Base-by-base conservation (phyloP, 2,888 invertebrate genomes). In the Drosophila imparisetae region DNA sequence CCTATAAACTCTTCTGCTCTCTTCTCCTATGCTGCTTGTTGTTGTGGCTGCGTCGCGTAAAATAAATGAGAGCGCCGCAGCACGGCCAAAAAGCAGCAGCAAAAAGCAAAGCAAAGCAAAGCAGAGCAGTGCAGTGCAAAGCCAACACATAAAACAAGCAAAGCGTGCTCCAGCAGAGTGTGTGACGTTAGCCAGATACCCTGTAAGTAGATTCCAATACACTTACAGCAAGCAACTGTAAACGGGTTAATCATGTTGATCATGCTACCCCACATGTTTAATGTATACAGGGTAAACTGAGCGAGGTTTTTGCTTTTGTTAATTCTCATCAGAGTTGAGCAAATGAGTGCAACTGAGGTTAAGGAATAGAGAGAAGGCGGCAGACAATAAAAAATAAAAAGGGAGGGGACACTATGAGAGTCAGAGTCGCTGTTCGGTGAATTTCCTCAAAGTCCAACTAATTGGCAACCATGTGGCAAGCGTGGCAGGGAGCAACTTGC, bases 321-420 rank as follows among this genome's bases (percentile, higher is more conserved):
- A 86, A 84, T 84, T 84, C 80, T 78, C 75, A 81, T 74, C 86
- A 80, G 81, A 24, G 45, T 74, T 71, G 74, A 62, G 66, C 79
- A 78, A 81, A 81, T 78, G 75, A 75, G 72, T 76, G 74, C 69
- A 64, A 24, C 40, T 53, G 45, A 36, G 18, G 42, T 6, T 24
- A 24, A 50, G 30, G 42, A 10, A 76, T 15, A 36, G 30, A 50
- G 45, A 55, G 36, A 52, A 42, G 54, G n/a, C 5, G 50, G 6
- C 24, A 36, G 18, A 4, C 45, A 15, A 8, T 27, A 15, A 34
- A 29, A 15, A 8, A 15, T 4, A 34, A 32, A 27, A 29, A 29
- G 27, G 11, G 21, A 49, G 24, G 34, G n/a, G 55, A 40, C 38
- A 27, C 13, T 3, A n/a, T 4, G 45, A n/a, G 45, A 45, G 49